A percentile compares a stretch with the other conserved stretches of the same genome.
phyloP scores from a whole-genome alignment of 2,113 vertebrate genomes.

The Ageneiosus marmoratus region DNA sequence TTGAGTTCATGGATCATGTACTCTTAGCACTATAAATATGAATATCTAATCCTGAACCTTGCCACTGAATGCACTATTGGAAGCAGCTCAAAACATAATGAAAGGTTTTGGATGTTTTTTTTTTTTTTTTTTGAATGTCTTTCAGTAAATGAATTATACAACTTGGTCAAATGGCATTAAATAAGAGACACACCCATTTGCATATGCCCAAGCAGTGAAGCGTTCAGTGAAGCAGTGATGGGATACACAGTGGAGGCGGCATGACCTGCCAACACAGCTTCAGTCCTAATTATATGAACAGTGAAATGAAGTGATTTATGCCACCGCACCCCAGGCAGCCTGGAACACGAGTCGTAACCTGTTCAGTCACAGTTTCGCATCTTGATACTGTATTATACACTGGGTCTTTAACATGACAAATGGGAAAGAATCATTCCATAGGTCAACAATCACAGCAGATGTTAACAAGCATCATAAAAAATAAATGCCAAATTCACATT shows the following conservation, averaged over 20 bases:
- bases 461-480: background rate
- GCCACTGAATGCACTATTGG: background rate
- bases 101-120: constrained; percentile 1
- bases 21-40: background rate
- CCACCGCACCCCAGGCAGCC: background rate
- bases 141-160: constrained; percentile 10
- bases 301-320: constrained; percentile 21
- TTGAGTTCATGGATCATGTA: constrained; percentile 2
- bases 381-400: background rate
- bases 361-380: background rate
- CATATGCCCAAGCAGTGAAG: background rate
- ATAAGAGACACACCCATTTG: constrained; percentile 4
- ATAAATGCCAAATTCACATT: background rate
- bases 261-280: constrained; percentile 2
- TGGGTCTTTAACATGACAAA: background rate
- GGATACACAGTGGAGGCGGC: background rate
- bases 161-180: constrained; percentile 22
- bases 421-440: background rate
- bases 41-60: constrained; percentile 5
- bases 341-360: background rate
- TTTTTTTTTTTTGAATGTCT: background rate
- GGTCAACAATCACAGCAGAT: background rate
- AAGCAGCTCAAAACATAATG: constrained; percentile 6
- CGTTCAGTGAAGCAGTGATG: background rate
- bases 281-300: constrained; percentile 7